Base-by-base conservation (phyloP, 1,140 invertebrate species). In the Fopius arisanus region DNA sequence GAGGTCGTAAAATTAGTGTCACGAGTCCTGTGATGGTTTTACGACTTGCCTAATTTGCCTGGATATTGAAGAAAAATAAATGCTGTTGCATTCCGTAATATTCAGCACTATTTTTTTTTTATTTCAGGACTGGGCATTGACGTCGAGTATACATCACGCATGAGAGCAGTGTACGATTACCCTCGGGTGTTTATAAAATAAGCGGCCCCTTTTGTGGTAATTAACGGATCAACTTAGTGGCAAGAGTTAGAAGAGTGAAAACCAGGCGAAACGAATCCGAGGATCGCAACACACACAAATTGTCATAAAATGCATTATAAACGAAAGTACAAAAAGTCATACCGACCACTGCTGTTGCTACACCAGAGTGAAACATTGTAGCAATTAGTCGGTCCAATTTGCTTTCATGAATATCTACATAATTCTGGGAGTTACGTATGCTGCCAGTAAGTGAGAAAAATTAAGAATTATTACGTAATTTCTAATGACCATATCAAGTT, bases 151-250 rank as follows among this genome's bases (percentile, higher is more conserved):
- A 10, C 78, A 81, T 86, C 86, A 84, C 80, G 81, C 81, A 80
- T 80, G 80, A 82, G 80, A 78, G 81, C 66, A 82, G 77, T 78
- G 75, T 75, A 78, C 75, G 75, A 59, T 75, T 75, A 48, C 3
- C 73, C 75, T 78, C 80, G 79, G 80, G 79, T 80, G 83, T 85
- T 86, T 87, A 84, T 84, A 84, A 87, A 87, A 87, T 85, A 79
- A 87, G 86, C 86, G 85, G 85, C 81, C 83, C 82, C 84, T 84
- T 87, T 87, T 86, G 85, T 83, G 77, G 79, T 86, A 87, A 86
- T 86, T 86, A 78, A 65, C 80, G 78, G 82, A 84, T 85, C 83
- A 84, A 86, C 3, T 21, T 26, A 59, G 21, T 59, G 54, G 10
- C 23, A 59, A 59, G 54, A 59, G 19, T 23, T 26, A 12, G 23